Base-by-base conservation (phyloP, 2,888 invertebrate genomes). In the Phytoseiulus persimilis region DNA sequence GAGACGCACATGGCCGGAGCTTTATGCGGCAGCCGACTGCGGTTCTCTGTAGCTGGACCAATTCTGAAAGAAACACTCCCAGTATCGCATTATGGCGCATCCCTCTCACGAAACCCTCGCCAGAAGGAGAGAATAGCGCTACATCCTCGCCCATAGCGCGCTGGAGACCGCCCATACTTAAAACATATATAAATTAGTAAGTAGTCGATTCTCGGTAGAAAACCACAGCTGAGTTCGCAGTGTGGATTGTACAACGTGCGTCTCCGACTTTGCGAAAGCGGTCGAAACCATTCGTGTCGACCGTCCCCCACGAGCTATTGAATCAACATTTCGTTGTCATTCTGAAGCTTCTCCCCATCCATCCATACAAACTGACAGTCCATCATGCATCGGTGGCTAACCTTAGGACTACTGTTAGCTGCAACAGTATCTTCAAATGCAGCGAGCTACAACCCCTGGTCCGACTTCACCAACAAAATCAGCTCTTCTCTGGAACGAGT, bases 161-260 rank as follows among this genome's bases (percentile, higher is more conserved):
- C 33, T 87, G 87, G 87, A 87, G 87, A 87, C 87, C 87, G 87
- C 87, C 87, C 87, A 87, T 87, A n/a, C 87, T 87, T 33, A 87
- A 87, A 87, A 87, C 87, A 87, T 87, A 87, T 87, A 87, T 87
- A 87, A 87, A 87, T 87, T 87, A 87, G 87, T 87, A 87, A 32
- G 39, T 87, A 87, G n/a, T n/a, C 87, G 45, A 33, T 39, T 33
- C 87, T 87, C 31, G 87, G 28, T 87, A 87, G 87, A 87, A 87
- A 39, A 87, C 87, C 39, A 87, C 87, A 32, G 33, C 39, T 31
- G n/a, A 87, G 87, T 87, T 87, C 33, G 39, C 32, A 87, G 33
- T 39, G 87, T 45, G 87, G 32, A n/a, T 87, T 45, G 87, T 87
- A 87, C 32, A 31, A 33, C 32, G 87, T 87, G n/a, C 32, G 87